Evolutionary conservation across 2,888 invertebrate species (phyloP), one percentile per base, ranked within the genome.

Genomic region (Orthosia gracilis): DNA sequence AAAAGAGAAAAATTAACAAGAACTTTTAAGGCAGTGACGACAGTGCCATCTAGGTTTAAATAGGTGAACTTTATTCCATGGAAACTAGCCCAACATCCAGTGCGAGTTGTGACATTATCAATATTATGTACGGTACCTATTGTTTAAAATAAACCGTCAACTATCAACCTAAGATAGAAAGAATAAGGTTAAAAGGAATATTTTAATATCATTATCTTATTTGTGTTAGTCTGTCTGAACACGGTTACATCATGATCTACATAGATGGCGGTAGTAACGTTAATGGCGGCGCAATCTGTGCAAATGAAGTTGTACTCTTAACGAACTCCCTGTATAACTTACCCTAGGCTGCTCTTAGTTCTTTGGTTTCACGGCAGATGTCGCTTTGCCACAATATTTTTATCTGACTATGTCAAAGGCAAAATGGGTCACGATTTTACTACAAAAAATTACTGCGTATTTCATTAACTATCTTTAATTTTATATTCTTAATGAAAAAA

Each of bases 221-320:
- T 31, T 31, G 31, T 4, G 26, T 26, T 31, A 31, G 31, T 31
- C 40, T 40, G 40, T 40, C 40, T 9, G 40, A 40, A 40, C 0
- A 40, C 5, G 21, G 45, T 26, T 69, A 54, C 17, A 21, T 15
- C 4, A 2, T 3, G 4, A 9, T 0, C 13, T 7, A 4, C 13
- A 23, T 0, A 68, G 45, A 58, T 73, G 55, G 65, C 18, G 15
- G 9, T 17, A 40, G 15, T n/a, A 26, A 17, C 0, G 0, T 23
- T 23, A 9, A 45, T 2, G 0, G 2, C 0, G 31, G 18, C 64
- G 81, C 61, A 68, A 74, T 84, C 81, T 84, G 0, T 62, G 12
- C 1, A 15, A 17, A 1, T 0, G 0, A 7, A 11, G 0, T 3
- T 40, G 57, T n/a, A 80, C 65, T 71, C 12, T 7, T 50, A 47